phyloP scores from a whole-genome alignment of 2,797 vertebrate species.

The Muscicapa comitata region DNA sequence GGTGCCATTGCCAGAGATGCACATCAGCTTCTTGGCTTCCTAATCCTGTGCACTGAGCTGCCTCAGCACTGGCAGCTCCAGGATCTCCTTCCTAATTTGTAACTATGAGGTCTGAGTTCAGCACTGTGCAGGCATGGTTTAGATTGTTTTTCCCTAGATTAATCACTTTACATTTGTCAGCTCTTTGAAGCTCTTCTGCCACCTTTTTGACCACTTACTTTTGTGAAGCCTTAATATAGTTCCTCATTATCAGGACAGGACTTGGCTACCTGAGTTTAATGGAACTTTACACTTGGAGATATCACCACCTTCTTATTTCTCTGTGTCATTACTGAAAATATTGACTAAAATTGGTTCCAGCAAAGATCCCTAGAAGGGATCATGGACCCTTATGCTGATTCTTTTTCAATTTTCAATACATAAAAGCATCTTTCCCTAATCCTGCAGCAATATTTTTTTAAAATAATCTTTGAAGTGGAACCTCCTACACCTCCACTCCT shows the following conservation, averaged over 20 bases:
- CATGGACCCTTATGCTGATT: neutral
- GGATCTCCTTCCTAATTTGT: neutral
- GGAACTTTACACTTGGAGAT: neutral
- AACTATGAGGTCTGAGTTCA: neutral
- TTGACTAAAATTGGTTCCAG: neutral
- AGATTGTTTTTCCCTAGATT: neutral
- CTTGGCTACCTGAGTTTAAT: neutral
- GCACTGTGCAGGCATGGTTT: neutral
- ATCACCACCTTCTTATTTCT: neutral
- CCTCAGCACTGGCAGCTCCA: neutral
- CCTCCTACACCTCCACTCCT: neutral
- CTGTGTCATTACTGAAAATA: neutral
- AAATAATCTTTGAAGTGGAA: neutral
- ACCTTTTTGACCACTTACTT: neutral
- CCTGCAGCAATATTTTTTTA: neutral
- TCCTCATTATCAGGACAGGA: neutral
- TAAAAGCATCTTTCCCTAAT: neutral
- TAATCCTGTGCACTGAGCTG: neutral
- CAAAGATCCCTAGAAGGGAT: neutral
- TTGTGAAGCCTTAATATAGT: neutral
- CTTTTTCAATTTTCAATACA: neutral
- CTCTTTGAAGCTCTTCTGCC: neutral
- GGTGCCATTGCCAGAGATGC: neutral
- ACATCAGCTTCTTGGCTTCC: neutral
- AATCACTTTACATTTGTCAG: neutral